Evolutionary conservation across 1,140 invertebrate species (phyloP), one percentile per base, ranked within the genome.

Genomic region (Drosophila neocordata): DNA sequence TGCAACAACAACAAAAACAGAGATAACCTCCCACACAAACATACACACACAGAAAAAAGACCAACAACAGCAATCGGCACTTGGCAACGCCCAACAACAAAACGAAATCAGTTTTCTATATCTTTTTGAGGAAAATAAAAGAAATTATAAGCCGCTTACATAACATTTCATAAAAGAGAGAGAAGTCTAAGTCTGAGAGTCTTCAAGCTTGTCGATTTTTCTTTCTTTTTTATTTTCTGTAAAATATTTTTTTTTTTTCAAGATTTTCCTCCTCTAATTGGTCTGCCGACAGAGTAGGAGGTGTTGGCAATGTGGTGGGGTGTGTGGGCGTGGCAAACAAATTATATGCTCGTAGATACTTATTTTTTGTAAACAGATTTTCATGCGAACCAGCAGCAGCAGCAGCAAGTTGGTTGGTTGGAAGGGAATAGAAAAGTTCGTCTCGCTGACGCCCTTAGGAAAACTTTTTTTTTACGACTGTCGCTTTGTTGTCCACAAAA

Each of bases 131-230:
- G 38, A 34, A 22, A 63, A 53, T 9, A 61, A 27, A 76, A 76
- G 73, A 76, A 77, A 77, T 77, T 76, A 77, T 77, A 77, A 77
- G 73, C 73, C 60, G 73, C 73, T 77, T 77, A 77, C 73, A 77
- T 77, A 77, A 77, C 73, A 77, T 77, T 77, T 66, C 69, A 57
- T 64, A 66, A n/a, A n/a, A 51, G 38, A 27, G n/a, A 24, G 57
- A 41, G 71, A 9, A 24, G 57, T 53, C 72, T 68, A 68, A 68
- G 57, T 75, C 38, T 74, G 18, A 22, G 59, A 61, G 38, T 31
- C 71, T 18, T 20, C 15, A 48, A 11, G 15, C 27, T 56, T 56
- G 27, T 15, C 27, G 8, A 56, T 18, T 34, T 15, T 8, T 9
- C 22, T 15, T 58, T 58, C 18, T 31, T 12, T 3, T 11, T 7